Conservation (phyloP, 2,113 vertebrate genomes). For the Coryphaenoides rupestris region DNA sequence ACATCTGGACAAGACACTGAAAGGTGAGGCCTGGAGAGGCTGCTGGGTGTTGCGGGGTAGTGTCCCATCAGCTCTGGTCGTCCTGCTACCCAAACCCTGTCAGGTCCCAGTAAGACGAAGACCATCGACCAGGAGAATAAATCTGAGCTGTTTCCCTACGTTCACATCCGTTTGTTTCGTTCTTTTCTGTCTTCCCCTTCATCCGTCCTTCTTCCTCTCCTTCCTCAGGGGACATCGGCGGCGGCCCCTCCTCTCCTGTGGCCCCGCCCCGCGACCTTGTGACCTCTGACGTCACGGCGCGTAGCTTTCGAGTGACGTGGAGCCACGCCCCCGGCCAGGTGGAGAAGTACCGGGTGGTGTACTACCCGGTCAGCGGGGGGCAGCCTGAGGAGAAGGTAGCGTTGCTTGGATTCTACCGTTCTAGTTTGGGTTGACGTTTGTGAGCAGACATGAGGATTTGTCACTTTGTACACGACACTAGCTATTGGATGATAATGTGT, state of each 20-base stretch:
- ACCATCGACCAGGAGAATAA: too few species aligned
- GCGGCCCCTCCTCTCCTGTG: constrained; percentile 41
- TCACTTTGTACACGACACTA: too few species aligned
- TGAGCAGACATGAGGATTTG: too few species aligned
- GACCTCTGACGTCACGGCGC: constrained; percentile 87
- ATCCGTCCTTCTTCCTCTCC: background rate
- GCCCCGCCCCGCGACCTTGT: constrained; percentile 81
- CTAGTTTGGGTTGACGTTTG: too few species aligned
- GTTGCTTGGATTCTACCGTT: too few species aligned
- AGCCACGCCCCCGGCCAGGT: constrained; percentile 82
- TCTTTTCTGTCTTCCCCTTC: background rate
- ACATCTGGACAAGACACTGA: constrained; percentile 78
- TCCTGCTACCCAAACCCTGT: too few species aligned
- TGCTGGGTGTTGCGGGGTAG: background rate
- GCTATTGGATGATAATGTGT: too few species aligned
- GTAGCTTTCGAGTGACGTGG: constrained; percentile 90
- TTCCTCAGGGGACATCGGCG: constrained; percentile 66
- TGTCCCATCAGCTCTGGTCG: constrained; percentile 75
- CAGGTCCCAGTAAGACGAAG: too few species aligned
- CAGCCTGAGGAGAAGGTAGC: constrained; percentile 89
- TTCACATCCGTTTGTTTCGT: background rate
- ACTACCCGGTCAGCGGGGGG: constrained; percentile 86
- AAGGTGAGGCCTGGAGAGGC: constrained; percentile 58
- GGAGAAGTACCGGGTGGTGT: constrained; percentile 94
- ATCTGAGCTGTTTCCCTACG: too few species aligned